Evolutionary conservation across 2,797 vertebrate genomes (phyloP).

Genomic region (Eulemur coronatus): DNA sequence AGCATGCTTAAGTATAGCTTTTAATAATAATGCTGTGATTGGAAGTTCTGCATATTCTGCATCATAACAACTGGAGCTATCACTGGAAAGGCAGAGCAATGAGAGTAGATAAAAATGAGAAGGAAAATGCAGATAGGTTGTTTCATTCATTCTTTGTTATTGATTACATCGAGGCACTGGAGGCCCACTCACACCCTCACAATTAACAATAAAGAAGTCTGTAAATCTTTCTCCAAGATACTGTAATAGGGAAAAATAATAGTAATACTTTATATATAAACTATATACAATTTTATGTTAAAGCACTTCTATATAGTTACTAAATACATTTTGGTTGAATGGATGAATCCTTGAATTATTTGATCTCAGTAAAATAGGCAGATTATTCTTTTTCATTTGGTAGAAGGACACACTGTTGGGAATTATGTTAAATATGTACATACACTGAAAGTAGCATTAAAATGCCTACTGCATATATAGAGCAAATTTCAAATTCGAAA

Average conservation of each 20-base stretch:
- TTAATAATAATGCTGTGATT: neutral
- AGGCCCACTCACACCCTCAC: neutral
- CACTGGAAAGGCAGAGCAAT: neutral
- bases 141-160: neutral
- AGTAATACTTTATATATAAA: neutral
- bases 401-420: neutral
- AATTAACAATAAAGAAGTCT: neutral
- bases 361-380: neutral
- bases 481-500: neutral
- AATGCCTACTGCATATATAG: neutral
- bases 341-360: neutral
- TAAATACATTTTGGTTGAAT: neutral
- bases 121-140: neutral
- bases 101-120: neutral
- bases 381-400: neutral
- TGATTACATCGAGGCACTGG: neutral
- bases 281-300: neutral
- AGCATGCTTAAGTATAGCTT: neutral
- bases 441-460: neutral
- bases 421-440: neutral
- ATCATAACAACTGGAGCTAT: neutral
- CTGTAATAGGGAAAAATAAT: neutral
- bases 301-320: neutral
- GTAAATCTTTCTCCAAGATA: neutral
- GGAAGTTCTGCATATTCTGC: neutral